Base-by-base conservation (phyloP, 1,140 invertebrate species). In the Drosophila miranda region DNA sequence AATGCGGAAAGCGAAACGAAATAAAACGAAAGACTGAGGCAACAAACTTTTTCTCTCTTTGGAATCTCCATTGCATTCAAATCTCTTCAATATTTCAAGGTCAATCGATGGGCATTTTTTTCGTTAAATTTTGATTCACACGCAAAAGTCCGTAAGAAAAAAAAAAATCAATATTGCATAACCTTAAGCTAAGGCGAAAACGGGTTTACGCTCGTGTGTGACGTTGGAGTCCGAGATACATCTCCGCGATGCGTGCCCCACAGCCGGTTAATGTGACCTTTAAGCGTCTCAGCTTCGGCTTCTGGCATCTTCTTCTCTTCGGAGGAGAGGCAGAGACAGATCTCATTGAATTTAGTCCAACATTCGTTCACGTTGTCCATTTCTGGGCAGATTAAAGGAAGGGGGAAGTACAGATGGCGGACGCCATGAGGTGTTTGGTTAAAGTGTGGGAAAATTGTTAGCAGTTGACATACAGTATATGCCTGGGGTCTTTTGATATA, bases 201-300 rank as follows among this genome's bases (percentile, higher is more conserved):
- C 81, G 42, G n/a, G 81, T 86, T 86, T 86, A 9, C 43, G 50
- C 28, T 28, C 7, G 28, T 21, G 6, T 13, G 21, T 14, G 14
- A 9, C 23, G 9, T 55, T 55, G 69, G 46, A 43, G 13, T 43
- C 46, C 42, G 30, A 38, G 28, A 21, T 56, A 53, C 46, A 64
- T 58, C 61, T 62, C 54, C 53, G 60, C 68, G 41, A 62, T 87
- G 78, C 82, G 82, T 82, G 70, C 45, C 26, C 56, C 9, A 23
- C 23, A 82, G 81, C 81, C 69, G 81, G 77, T 84, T 81, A 63
- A 49, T 14, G 49, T 87, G 82, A 88, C 82, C 82, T 86, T 86
- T 87, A 84, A 81, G 70, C 28, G 74, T 42, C 63, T 86, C 66
- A 82, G 63, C 34, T 13, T 5, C 62, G 68, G 68, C 41, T 55